A percentile compares a stretch with the other conserved stretches of the same genome.
These are phyloP conservation scores for Mastomys natalensis DNA, from an alignment of 2,113 vertebrate species.

Conservation along the genomic window DNA sequence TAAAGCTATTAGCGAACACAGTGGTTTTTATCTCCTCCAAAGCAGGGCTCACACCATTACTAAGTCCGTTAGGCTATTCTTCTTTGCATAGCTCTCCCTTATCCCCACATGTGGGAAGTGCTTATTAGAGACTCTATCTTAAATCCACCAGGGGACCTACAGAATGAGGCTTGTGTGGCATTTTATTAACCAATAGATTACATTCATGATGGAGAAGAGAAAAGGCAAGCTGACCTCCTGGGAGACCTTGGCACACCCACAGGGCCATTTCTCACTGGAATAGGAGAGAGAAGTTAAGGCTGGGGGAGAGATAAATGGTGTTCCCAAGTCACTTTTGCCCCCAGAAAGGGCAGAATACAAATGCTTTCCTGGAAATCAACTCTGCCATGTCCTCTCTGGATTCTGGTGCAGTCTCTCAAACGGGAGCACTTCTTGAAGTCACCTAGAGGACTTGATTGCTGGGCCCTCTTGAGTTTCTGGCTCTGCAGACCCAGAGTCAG, in stretches of 20 bases:
- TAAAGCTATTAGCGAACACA: slow-evolving; percentile 33
- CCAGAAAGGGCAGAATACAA: neutral
- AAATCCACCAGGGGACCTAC: slow-evolving; percentile 6
- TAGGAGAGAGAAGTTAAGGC: neutral
- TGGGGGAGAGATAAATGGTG: neutral
- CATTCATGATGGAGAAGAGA: slow-evolving; percentile 12
- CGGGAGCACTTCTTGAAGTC: neutral
- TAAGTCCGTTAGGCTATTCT: slow-evolving; percentile 40
- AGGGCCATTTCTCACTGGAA: neutral
- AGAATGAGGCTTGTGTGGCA: slow-evolving; percentile 56
- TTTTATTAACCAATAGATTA: slow-evolving; percentile 70
- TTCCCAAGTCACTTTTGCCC: neutral
- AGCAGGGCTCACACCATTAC: slow-evolving; percentile 38
- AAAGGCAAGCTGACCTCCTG: neutral
- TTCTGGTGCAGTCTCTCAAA: neutral
- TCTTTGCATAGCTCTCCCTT: slow-evolving; percentile 38
- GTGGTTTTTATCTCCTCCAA: slow-evolving; percentile 56
- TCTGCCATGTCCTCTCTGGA: neutral
- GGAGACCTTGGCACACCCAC: slow-evolving; percentile 4
- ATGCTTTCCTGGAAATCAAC: neutral
- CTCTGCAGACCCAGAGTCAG: neutral
- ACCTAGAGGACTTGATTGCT: neutral
- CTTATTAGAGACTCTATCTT: slow-evolving; percentile 55
- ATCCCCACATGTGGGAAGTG: neutral
- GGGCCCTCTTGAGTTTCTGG: neutral